Evolutionary conservation across 2,113 vertebrate species (phyloP).

Genomic region (Orientallactaga bullata): DNA sequence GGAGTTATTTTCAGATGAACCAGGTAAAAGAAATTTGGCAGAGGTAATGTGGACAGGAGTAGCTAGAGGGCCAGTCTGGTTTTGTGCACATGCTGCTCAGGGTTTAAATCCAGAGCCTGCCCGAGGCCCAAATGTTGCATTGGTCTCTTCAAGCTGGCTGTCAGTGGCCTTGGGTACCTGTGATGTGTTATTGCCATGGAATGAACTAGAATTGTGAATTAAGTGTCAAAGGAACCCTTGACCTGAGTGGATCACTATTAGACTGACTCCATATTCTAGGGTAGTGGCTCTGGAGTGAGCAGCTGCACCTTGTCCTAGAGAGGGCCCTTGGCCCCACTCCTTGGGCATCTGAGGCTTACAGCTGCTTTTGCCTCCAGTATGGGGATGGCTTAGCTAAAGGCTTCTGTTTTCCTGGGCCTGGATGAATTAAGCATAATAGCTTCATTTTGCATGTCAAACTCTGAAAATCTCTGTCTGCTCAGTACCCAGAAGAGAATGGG

Average conservation of each 20-base stretch:
- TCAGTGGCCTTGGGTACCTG: background rate
- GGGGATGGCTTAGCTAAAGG: background rate
- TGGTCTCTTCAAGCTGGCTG: background rate
- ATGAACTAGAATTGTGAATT: background rate
- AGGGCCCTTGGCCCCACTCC: no score
- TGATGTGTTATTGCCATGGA: background rate
- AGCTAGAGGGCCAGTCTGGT: background rate
- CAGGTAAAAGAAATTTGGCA: conserved; percentile 37
- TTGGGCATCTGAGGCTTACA: background rate
- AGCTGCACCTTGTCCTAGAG: background rate
- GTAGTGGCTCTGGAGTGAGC: background rate
- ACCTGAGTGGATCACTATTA: background rate
- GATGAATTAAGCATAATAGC: background rate
- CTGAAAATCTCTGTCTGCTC: background rate
- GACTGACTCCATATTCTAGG: background rate
- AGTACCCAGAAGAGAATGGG: background rate
- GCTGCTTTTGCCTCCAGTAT: background rate
- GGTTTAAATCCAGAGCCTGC: background rate
- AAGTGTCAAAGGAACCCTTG: background rate
- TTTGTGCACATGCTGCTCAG: background rate
- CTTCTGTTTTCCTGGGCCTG: conserved; percentile 21
- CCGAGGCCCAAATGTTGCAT: background rate
- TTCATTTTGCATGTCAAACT: conserved; percentile 25
- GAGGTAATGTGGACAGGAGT: background rate
- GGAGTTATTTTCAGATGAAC: conserved; percentile 39